Evolutionary conservation across 2,888 invertebrate species (phyloP).

Genomic region (Xanthorhoe spadicearia): DNA sequence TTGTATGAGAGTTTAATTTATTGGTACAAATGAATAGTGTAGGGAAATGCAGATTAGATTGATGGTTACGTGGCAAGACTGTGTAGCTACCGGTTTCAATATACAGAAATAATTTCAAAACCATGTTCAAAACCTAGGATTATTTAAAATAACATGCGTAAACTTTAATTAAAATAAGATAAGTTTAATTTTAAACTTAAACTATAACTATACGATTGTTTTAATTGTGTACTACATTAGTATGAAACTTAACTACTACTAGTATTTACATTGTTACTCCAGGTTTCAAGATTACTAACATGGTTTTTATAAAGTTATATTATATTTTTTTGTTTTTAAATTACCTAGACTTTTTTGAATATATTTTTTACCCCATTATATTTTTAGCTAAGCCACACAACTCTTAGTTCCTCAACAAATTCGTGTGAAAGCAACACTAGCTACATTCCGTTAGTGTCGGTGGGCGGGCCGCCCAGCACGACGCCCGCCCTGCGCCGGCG

Average conservation of each 20-base stretch:
- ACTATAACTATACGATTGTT: too few relatives aligned
- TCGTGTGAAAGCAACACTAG: slow-evolving; percentile 48
- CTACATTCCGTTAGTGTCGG: slow-evolving; percentile 34
- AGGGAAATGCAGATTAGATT: slow-evolving; percentile 27
- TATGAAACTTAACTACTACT: too few relatives aligned
- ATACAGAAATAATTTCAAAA: too few relatives aligned
- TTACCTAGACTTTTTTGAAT: too few relatives aligned
- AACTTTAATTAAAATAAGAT: too few relatives aligned
- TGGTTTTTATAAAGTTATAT: too few relatives aligned
- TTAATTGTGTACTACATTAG: too few relatives aligned
- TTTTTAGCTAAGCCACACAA: background rate
- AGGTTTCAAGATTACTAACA: too few relatives aligned
- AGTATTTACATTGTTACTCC: too few relatives aligned
- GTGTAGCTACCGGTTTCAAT: background rate
- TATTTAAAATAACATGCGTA: too few relatives aligned
- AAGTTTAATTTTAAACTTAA: too few relatives aligned
- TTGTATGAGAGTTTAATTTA: slow-evolving; percentile 71
- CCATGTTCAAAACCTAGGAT: background rate
- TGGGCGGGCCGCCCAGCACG: slow-evolving; percentile 65
- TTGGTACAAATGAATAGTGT: slow-evolving; percentile 53
- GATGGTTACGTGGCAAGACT: background rate
- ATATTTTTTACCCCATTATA: background rate
- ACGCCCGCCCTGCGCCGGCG: slow-evolving; percentile 48
- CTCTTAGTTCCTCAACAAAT: background rate
- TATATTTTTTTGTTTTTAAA: too few relatives aligned